Conservation (phyloP, 1,140 invertebrate species). For the Eumeta japonica region DNA sequence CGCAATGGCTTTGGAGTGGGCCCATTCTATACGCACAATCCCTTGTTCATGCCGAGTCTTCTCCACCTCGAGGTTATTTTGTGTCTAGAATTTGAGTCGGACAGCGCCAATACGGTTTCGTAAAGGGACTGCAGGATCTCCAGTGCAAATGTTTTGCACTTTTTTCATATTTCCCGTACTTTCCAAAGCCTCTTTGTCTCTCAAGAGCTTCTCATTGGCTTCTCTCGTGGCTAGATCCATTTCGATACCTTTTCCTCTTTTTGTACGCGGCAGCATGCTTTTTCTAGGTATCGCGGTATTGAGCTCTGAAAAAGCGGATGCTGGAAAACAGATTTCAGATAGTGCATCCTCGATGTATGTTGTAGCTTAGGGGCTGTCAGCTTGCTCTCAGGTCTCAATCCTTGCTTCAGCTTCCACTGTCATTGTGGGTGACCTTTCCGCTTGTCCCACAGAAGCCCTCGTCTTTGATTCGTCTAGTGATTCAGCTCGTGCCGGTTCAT, state of each 20-base stretch:
- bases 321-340: too few relatives aligned
- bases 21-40: conserved; percentile 8
- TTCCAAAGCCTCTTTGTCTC: background rate
- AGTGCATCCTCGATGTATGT: too few relatives aligned
- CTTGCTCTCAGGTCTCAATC: too few relatives aligned
- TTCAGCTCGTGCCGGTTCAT: too few relatives aligned
- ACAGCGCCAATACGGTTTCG: background rate
- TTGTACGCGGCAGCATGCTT: too few relatives aligned
- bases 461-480: too few relatives aligned
- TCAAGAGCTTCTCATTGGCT: background rate
- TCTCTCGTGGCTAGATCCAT: background rate
- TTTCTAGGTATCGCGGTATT: too few relatives aligned
- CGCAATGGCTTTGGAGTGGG: background rate
- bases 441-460: too few relatives aligned
- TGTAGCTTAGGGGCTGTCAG: too few relatives aligned
- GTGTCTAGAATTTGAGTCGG: conserved; percentile 8
- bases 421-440: too few relatives aligned
- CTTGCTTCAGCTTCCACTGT: too few relatives aligned
- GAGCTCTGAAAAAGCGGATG: too few relatives aligned
- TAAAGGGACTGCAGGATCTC: background rate
- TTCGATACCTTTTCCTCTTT: background rate
- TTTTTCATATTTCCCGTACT: background rate
- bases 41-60: conserved; percentile 9
- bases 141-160: conserved; percentile 1
- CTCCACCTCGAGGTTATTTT: conserved; percentile 15